These are phyloP conservation scores for Dryadula phaetusa DNA, from an alignment of 2,888 invertebrate genomes.

Conservation along the genomic window DNA sequence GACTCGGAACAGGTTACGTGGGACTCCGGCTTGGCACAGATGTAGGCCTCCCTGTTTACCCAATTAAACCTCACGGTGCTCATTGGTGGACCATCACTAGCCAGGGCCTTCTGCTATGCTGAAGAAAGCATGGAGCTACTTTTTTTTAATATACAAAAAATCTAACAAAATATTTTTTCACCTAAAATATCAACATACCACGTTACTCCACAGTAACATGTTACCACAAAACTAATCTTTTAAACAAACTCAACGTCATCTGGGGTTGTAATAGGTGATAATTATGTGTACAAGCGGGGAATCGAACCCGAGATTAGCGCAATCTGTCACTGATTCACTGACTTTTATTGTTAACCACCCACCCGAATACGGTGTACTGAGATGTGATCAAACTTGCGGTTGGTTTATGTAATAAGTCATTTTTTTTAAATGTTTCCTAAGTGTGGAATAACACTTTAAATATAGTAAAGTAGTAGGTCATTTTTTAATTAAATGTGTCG, in stretches of 20 bases:
- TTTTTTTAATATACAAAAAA: too few relatives aligned
- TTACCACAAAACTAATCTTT: constrained; percentile 16
- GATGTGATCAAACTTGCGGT: constrained; percentile 48
- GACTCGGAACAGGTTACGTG: too few relatives aligned
- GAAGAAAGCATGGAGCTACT: too few relatives aligned
- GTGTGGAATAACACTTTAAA: too few relatives aligned
- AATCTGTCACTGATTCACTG: constrained; percentile 56
- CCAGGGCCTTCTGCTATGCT: too few relatives aligned
- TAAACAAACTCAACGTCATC: constrained; percentile 18
- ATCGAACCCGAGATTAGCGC: constrained; percentile 49
- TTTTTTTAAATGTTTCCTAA: not conserved
- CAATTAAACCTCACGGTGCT: too few relatives aligned
- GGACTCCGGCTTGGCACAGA: too few relatives aligned
- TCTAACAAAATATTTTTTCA: too few relatives aligned
- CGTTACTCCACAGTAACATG: not conserved
- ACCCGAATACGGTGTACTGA: constrained; percentile 45
- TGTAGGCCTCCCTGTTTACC: too few relatives aligned
- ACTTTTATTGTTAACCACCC: constrained; percentile 34
- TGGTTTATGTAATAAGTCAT: constrained; percentile 42
- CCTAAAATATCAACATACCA: not conserved
- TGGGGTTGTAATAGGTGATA: constrained; percentile 49
- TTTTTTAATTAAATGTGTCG: too few relatives aligned
- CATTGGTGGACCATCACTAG: too few relatives aligned
- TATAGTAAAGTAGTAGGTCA: too few relatives aligned
- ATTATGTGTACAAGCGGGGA: constrained; percentile 51